Evolutionary conservation across 92 coral and sea anemone species (phyloP), one percentile per base, ranked within the genome.

Genomic region (Epizoanthus ramosus): DNA sequence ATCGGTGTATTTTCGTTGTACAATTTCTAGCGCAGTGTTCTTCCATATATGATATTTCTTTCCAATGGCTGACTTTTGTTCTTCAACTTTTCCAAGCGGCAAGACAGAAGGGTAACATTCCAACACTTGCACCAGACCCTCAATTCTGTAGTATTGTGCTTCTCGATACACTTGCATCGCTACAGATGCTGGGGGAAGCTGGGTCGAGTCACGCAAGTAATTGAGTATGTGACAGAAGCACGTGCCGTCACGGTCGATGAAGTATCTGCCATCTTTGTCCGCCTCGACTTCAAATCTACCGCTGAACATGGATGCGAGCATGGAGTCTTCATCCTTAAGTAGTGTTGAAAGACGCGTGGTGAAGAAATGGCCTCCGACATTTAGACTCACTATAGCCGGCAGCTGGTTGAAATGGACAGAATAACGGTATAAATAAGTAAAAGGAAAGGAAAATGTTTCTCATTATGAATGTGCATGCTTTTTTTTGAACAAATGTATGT

Each of bases 311-410:
- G 98, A 84, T 3, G 98, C 86, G 2, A 95, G 79, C 98, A 95
- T 95, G 73, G 98, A 95, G 77, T 89, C 84, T 41, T 90, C 81
- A 24, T 92, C 93, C 39, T 80, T 85, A 53, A 87, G 68, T 21
- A 95, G 90, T 3, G 98, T 95, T 6, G 95, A 73, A 9, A 93
- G 92, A 10, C 97, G 97, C 52, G 98, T 95, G n/a, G 97, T 94
- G 81, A 91, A 95, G 83, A 89, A 87, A 73, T 91, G 89, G 9
- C 98, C 98, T n/a, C 98, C 98, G 71, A 95, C 98, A 67, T 95
- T 95, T 8, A 95, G 88, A 53, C 88, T 85, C 52, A 95, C 73
- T 58, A 95, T 92, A 1, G 95, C 68, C 52, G 98, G 98, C 24
- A 93, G 75, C 97, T 93, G 71, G 19, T 47, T 75, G 25, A 52